Conservation (phyloP, 53 echinoderm and acorn worm genomes). For the Luidia sarsii region DNA sequence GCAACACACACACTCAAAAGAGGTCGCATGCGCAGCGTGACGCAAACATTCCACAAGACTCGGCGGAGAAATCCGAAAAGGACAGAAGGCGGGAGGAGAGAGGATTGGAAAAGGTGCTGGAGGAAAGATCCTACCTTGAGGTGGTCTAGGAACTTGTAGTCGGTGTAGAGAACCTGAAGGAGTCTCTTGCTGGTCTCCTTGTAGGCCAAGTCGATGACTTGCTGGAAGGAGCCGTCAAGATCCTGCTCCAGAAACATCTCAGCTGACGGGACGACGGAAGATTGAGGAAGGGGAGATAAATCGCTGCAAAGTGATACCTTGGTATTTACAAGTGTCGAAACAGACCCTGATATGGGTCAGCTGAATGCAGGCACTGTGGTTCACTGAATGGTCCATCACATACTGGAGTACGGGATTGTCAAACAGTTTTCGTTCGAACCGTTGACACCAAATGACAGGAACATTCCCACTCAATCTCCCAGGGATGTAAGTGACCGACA, state of each 20-base stretch:
- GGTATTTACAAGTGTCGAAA: too few species aligned
- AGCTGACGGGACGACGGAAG: conserved; percentile 49
- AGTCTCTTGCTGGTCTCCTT: conserved; percentile 92
- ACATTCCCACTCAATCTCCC: too few species aligned
- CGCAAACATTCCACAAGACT: background rate
- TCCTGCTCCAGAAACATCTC: conserved; percentile 90
- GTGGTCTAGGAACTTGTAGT: conserved; percentile 92
- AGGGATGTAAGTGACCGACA: too few species aligned
- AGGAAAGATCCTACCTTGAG: conserved; percentile 95
- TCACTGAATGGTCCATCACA: too few species aligned
- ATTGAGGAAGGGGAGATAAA: background rate
- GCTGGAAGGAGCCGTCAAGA: conserved; percentile 86
- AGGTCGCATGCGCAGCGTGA: too few species aligned
- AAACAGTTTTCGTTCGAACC: too few species aligned
- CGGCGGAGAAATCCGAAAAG: background rate
- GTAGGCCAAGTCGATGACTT: conserved; percentile 84
- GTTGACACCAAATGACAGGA: too few species aligned
- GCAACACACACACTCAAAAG: background rate
- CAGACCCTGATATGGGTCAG: too few species aligned
- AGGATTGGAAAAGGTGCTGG: too few species aligned
- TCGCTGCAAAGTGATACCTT: background rate
- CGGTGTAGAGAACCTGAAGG: conserved; percentile 75
- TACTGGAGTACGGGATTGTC: too few species aligned
- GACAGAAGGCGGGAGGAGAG: too few species aligned
- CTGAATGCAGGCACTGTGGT: too few species aligned